Evolutionary conservation across 2,888 invertebrate species (phyloP), one percentile per base, ranked within the genome.

Genomic region (Drosophila meridiana): DNA sequence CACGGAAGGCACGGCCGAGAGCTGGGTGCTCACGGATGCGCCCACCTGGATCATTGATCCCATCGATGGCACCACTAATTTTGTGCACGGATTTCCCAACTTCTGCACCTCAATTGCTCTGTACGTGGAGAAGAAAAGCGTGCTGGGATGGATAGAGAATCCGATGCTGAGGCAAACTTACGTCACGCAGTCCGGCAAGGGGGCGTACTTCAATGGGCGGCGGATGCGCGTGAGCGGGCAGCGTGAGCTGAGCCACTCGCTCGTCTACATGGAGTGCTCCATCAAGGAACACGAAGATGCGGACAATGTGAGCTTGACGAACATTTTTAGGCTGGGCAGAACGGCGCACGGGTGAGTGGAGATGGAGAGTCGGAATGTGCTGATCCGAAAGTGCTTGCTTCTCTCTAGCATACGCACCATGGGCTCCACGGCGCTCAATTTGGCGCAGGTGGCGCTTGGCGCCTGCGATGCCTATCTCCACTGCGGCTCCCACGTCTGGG

Each of bases 401-500:
- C 20, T 60, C n/a, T 6, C 3, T 87, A 97, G 98, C 0, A 94
- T 97, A 63, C 95, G 99, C 63, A 94, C 96, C 0, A 93, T 98
- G 75, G 99, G 99, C 0, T 98, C 99, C 4, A 98, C 98, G 30
- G 99, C 99, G 0, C 93, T 99, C 80, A 97, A 98, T 90, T 97
- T 99, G 96, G 96, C 97, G 5, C 96, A 96, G 95, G 97, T 99
- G 0, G 99, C 99, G 0, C 93, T 95, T 79, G 99, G 99, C 0
- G 96, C 95, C 3, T 96, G 96, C 4, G 98, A 99, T 94, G 96
- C 97, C 92, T 97, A 96, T 91, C 98, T 99, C 92, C 62, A 76
- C 14, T 97, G 96, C 94, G 99, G 99, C 0, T 96, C 98, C 78
- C 99, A 99, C 93, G 96, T 97, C 30, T 99, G 99, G 99, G 97